Base-by-base conservation (phyloP, 1,140 invertebrate genomes). In the Babylonia areolata region DNA sequence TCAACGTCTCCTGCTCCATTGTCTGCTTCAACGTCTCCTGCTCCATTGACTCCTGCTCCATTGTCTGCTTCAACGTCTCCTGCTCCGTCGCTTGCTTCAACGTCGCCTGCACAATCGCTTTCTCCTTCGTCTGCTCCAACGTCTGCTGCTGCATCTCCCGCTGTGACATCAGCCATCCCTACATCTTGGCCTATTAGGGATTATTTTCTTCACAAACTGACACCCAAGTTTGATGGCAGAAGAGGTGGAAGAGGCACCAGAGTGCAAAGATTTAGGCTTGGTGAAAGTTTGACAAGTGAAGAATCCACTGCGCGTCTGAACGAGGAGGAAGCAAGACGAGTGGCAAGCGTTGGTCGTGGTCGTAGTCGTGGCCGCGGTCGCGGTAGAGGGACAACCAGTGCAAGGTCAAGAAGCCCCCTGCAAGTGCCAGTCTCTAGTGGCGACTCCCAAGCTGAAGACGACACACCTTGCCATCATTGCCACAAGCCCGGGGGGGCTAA, bases 181-280 rank as follows among this genome's bases (percentile, higher is more conserved):
- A 46, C 5, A n/a, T n/a, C n/a, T n/a, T 35, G 15, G 17, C 51
- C 80, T 58, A 39, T 83, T 12, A 83, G 54, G 31, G 81, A 83
- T 31, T 83, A 54, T 54, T 83, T 81, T 54, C 51, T 83, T 3
- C 11, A 83, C 11, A 31, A 83, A 58, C 81, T 83, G 39, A 83
- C 81, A 31, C 81, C 81, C n/a, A 40, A 54, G 51, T 51, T 83
- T 83, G 42, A 46, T 33, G 31, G 3, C 31, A 54, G 40, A 83
- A 33, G 9, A 12, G 9, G 81, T 31, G 81, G 81, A n/a, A 83
- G 81, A 83, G 42, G 40, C 20, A 54, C 28, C n/a, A 28, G 81
- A 23, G 81, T 83, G 31, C 78, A 80, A 83, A 40, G 81, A 31
- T 83, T 71, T 9, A 40, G 51, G 28, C 54, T 54, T 83, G 81